Base-by-base conservation (phyloP, 30 jellyfish, hydroid and myxozoan species). In the Hydra vulgaris region DNA sequence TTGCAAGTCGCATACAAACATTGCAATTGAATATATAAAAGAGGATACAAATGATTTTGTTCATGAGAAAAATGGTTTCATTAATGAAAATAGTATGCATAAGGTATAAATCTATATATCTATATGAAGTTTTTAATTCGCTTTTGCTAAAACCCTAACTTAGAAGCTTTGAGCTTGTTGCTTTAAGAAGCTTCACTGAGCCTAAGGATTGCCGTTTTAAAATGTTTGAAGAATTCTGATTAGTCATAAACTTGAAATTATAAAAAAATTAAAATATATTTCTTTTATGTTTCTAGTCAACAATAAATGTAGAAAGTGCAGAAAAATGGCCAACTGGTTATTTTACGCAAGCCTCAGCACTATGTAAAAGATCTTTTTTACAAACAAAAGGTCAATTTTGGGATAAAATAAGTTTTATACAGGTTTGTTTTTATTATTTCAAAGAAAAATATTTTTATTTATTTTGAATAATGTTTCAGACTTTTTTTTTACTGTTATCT, bases 321-420 rank as follows among this genome's bases (percentile, higher is more conserved):
- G 61, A 12, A 40, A 80, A 72, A 79, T 86, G 95, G 95, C 95
- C 83, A 7, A 78, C 90, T 15, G 54, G 85, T n/a, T 81, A 25
- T 67, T 22, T 16, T 26, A 86, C 95, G 17, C 95, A 86, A 86
- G 21, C 71, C 1, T 19, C 26, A 8, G 95, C 79, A n/a, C 74
- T 86, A 0, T 67, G 84, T 21, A 73, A 74, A 26, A 54, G 95
- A 26, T 66, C 95, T 25, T 86, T 86, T 61, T 70, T 86, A 8
- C 92, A 86, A 54, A 61, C 91, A 18, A 81, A 81, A 69, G 81
- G 80, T 19, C 78, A 86, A 25, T 17, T 86, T 18, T 86, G 79
- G 86, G 95, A 86, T 27, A 80, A 54, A 74, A 86, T 86, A 54
- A 72, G 66, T 27, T 86, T 86, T 52, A 70, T 80, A 18, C 91